Evolutionary conservation across 2,888 invertebrate species (phyloP).

Genomic region (Cerastoderma edule): DNA sequence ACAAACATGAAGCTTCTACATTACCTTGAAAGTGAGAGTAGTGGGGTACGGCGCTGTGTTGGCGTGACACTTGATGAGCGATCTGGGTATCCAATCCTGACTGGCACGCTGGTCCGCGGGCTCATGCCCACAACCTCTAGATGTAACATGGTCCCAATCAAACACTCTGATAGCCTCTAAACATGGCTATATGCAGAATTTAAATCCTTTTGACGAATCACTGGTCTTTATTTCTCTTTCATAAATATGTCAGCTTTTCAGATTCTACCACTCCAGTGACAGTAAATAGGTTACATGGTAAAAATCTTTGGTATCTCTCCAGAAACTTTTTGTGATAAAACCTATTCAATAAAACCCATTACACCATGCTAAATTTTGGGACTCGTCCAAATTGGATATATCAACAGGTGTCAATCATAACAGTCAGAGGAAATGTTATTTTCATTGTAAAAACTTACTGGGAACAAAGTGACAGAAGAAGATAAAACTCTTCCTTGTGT

Average conservation of each 20-base stretch:
- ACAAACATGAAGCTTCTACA: too few species aligned
- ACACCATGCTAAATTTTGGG: too few species aligned
- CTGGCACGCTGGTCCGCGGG: conserved; percentile 55
- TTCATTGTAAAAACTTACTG: too few species aligned
- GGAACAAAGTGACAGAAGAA: too few species aligned
- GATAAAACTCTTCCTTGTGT: too few species aligned
- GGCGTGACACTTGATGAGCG: conserved; percentile 54
- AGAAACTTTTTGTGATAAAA: conserved; percentile 24
- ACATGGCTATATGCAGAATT: conserved; percentile 47
- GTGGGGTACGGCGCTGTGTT: conserved; percentile 54
- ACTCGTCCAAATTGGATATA: conserved; percentile 19
- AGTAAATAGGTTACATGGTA: conserved; percentile 25
- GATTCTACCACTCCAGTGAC: conserved; percentile 10
- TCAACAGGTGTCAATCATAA: too few species aligned
- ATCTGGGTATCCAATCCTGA: conserved; percentile 60
- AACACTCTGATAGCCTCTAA: conserved; percentile 60
- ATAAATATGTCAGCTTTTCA: conserved; percentile 19
- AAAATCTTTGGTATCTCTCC: conserved; percentile 19
- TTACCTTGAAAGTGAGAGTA: conserved; percentile 55
- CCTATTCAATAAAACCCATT: conserved; percentile 23
- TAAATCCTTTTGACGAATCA: neutral
- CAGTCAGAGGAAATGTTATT: too few species aligned
- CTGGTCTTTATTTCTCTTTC: too few species aligned
- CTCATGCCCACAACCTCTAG: conserved; percentile 65
- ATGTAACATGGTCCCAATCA: conserved; percentile 51